Conservation (phyloP, 1,140 invertebrate genomes). For the Aporrectodea caliginosa region DNA sequence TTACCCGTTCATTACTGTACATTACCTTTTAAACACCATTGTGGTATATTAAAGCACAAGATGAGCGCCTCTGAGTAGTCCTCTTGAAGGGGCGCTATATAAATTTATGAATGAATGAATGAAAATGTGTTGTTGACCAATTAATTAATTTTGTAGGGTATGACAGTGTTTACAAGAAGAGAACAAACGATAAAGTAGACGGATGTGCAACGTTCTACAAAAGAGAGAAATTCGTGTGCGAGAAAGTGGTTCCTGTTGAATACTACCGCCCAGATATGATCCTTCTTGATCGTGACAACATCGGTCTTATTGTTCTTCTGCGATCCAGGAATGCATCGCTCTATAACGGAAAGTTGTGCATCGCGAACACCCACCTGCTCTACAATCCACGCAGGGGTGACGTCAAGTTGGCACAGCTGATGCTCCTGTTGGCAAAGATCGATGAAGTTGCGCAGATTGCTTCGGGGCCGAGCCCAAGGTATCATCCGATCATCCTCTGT, state of each 20-base stretch:
- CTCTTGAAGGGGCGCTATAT: too few relatives aligned
- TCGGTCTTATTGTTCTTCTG: conserved; percentile 76
- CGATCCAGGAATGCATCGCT: background rate
- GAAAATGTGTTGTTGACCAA: too few relatives aligned
- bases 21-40: too few relatives aligned
- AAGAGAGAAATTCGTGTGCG: conserved; percentile 59
- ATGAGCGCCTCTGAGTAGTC: too few relatives aligned
- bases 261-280: conserved; percentile 57
- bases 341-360: background rate
- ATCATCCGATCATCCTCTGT: conserved; percentile 75
- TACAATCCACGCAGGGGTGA: conserved; percentile 85
- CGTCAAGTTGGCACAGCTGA: conserved; percentile 76
- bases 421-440: conserved; percentile 77
- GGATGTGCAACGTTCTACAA: conserved; percentile 82
- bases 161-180: conserved; percentile 67
- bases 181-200: conserved; percentile 68
- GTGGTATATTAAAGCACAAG: too few relatives aligned
- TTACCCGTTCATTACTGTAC: too few relatives aligned
- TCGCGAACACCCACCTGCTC: conserved; percentile 90
- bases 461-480: conserved; percentile 38
- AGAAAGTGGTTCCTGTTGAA: conserved; percentile 63
- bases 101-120: too few relatives aligned
- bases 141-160: too few relatives aligned
- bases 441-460: conserved; percentile 54
- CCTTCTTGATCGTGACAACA: conserved; percentile 76